Evolutionary conservation across 2,113 vertebrate genomes (phyloP).

Genomic region (Microcebus jonahi): DNA sequence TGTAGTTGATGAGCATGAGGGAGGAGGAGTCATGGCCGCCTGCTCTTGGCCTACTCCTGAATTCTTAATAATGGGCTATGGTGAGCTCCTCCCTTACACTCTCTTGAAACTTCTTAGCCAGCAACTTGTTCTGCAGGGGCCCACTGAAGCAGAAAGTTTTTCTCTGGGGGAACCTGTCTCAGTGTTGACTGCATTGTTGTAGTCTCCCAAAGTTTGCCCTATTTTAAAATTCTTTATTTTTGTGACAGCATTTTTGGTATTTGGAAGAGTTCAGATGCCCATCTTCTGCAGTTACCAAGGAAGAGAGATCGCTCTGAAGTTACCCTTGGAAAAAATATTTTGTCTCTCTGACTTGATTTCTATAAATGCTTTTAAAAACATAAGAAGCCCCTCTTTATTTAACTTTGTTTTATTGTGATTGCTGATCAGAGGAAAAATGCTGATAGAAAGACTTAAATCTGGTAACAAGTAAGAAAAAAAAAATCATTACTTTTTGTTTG

Average conservation of each 20-base stretch:
- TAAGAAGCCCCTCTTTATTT: conserved; percentile 79
- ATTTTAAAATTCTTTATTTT: conserved; percentile 79
- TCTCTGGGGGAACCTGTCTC: conserved; percentile 79
- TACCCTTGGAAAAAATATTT: conserved; percentile 78
- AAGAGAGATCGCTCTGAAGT: conserved; percentile 66
- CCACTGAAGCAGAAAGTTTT: conserved; percentile 65
- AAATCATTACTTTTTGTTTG: conserved; percentile 57
- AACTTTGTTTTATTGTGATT: conserved; percentile 80
- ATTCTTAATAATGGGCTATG: conserved; percentile 25
- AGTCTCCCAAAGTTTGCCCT: conserved; percentile 83
- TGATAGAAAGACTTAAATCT: conserved; percentile 70
- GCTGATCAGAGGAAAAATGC: conserved; percentile 75
- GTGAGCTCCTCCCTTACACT: conserved; percentile 11
- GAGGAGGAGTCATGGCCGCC: neutral
- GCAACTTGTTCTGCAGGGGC: conserved; percentile 70
- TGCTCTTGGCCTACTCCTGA: conserved; percentile 21
- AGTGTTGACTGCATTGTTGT: conserved; percentile 82
- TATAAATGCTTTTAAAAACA: conserved; percentile 84
- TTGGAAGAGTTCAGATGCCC: conserved; percentile 77
- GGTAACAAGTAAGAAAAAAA: conserved; percentile 45
- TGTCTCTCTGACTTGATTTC: conserved; percentile 83
- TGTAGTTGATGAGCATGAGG: conserved; percentile 84
- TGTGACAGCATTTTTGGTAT: conserved; percentile 75
- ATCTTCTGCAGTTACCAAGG: conserved; percentile 75
- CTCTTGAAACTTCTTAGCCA: conserved; percentile 64